Conservation (phyloP, 2,888 invertebrate species). For the Stictocephala bisonia region DNA sequence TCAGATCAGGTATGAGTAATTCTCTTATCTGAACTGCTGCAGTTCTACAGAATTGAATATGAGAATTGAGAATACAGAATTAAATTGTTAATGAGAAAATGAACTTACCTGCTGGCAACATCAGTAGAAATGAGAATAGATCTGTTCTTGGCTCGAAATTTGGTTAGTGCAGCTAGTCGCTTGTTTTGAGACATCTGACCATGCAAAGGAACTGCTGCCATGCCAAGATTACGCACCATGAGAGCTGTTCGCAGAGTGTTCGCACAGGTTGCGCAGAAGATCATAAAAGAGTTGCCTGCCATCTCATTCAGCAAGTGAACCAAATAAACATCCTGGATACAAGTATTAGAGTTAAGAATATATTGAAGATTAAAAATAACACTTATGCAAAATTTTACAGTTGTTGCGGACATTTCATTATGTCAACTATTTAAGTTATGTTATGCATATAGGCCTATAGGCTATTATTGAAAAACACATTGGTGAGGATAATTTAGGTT, state of each 20-base stretch:
- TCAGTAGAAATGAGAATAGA: slow-evolving; percentile 98
- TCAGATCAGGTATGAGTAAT: too few species aligned
- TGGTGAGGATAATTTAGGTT: too few species aligned
- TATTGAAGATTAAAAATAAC: too few species aligned
- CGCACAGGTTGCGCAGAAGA: slow-evolving; percentile 96
- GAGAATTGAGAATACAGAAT: neutral
- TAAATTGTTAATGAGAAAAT: slow-evolving; percentile 24
- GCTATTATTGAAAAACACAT: too few species aligned
- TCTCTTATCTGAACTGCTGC: too few species aligned
- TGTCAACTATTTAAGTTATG: too few species aligned
- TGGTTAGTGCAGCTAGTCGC: slow-evolving; percentile 92
- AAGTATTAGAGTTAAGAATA: too few species aligned
- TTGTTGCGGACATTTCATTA: too few species aligned
- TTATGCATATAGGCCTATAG: too few species aligned
- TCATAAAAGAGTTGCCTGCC: slow-evolving; percentile 95
- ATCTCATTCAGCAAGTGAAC: slow-evolving; percentile 95
- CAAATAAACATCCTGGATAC: slow-evolving; percentile 89
- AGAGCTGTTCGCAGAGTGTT: slow-evolving; percentile 90
- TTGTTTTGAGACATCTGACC: slow-evolving; percentile 99
- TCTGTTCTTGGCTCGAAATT: slow-evolving; percentile 94
- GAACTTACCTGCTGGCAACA: slow-evolving; percentile 91
- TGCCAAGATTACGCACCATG: slow-evolving; percentile 88
- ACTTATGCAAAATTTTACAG: too few species aligned
- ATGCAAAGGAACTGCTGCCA: slow-evolving; percentile 96
- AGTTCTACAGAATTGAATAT: slow-evolving; percentile 39